Percentiles rank a stretch among this genome's conserved stretches.
Conservation (phyloP, 2,888 invertebrate genomes). For the Standfussiana lucernea region DNA sequence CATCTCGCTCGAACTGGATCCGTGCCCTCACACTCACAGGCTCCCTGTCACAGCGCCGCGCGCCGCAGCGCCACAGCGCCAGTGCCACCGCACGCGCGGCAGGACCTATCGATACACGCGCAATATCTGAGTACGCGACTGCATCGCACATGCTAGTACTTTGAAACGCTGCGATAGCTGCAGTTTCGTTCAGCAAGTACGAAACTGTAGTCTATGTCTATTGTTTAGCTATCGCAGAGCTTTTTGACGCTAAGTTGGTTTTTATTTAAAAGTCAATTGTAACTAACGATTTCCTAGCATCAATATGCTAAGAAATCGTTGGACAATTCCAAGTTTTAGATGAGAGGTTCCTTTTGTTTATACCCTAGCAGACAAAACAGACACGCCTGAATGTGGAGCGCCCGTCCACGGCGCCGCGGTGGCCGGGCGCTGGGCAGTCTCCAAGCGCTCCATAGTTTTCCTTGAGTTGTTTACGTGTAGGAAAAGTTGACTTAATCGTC, state of each 20-base stretch:
- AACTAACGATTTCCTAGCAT: neutral
- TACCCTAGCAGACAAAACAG: neutral
- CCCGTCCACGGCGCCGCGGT: neutral
- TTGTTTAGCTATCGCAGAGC: too few species aligned
- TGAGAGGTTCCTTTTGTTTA: neutral
- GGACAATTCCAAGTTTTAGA: neutral
- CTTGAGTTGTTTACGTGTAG: neutral
- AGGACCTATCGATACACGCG: neutral
- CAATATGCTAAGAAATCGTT: too few species aligned
- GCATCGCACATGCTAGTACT: neutral
- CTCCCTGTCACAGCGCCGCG: neutral
- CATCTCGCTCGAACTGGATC: constrained; percentile 15
- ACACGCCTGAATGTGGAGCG: neutral
- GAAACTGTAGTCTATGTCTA: too few species aligned
- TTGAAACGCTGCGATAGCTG: too few species aligned
- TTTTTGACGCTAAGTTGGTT: too few species aligned
- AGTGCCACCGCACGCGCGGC: neutral
- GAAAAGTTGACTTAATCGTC: too few species aligned
- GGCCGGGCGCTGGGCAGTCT: neutral
- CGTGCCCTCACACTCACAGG: neutral
- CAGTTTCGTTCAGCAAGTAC: too few species aligned
- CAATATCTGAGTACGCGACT: neutral
- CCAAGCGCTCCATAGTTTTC: neutral
- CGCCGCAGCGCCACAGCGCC: too few species aligned
- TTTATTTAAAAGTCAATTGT: too few species aligned